Conservation (phyloP, 2,113 vertebrate species). For the Cyphomyrus discorhynchus region DNA sequence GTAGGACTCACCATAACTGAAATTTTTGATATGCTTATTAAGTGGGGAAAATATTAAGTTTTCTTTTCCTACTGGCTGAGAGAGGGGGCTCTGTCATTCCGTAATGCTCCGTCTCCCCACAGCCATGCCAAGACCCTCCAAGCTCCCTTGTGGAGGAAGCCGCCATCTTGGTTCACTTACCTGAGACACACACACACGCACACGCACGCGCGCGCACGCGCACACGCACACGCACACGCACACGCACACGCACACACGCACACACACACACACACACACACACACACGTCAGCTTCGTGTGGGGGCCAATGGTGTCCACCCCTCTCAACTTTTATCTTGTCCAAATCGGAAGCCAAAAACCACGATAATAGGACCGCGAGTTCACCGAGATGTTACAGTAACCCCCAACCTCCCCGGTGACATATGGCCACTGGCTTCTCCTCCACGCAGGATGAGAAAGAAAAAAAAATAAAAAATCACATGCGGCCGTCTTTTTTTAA, state of each 20-base stretch:
- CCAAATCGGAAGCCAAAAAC: not conserved
- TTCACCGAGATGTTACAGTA: not conserved
- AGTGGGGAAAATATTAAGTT: no score
- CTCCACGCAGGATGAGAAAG: slow-evolving; percentile 8
- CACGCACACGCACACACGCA: no score
- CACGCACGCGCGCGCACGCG: no score
- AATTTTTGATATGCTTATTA: no score
- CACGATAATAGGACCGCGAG: not conserved
- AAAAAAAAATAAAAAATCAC: slow-evolving; percentile 26
- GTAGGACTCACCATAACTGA: not conserved
- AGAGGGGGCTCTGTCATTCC: not conserved
- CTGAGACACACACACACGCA: not conserved
- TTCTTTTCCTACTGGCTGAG: slow-evolving; percentile 7
- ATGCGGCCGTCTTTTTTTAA: slow-evolving; percentile 29
- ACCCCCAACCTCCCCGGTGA: not conserved
- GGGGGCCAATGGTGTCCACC: not conserved
- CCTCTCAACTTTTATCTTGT: not conserved
- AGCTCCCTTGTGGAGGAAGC: not conserved
- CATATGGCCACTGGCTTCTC: not conserved
- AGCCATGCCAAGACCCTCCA: not conserved
- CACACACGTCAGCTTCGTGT: not conserved
- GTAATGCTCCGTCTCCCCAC: no score
- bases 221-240: no score
- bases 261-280: not conserved
- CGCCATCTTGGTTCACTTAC: not conserved